Conservation (phyloP, 2,113 vertebrate species). For the Oryzias javanicus region DNA sequence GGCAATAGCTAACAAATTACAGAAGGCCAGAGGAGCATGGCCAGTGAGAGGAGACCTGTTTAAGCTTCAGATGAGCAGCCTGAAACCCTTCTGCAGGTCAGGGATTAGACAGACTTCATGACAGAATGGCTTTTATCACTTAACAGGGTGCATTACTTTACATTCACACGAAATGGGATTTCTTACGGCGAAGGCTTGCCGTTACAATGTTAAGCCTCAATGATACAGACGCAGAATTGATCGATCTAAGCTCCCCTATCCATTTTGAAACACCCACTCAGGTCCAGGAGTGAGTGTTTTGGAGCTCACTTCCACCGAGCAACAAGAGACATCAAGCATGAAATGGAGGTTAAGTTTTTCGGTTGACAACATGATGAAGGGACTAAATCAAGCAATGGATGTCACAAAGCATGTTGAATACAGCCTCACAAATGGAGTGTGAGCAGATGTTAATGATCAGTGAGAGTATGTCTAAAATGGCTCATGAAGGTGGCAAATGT, state of each 20-base stretch:
- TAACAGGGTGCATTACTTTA: not conserved
- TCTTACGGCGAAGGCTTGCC: too few species aligned
- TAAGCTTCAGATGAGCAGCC: conserved; percentile 8
- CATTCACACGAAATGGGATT: not conserved
- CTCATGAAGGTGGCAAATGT: conserved; percentile 40
- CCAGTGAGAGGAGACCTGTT: conserved; percentile 2
- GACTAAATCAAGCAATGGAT: conserved; percentile 44
- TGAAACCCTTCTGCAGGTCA: not conserved
- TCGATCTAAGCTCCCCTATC: too few species aligned
- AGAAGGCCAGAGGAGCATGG: conserved; percentile 17
- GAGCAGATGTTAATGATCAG: conserved; percentile 62
- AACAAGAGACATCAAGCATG: conserved; percentile 53
- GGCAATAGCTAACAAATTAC: conserved; percentile 31
- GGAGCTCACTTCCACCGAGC: conserved; percentile 54
- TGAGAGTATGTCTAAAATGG: conserved; percentile 36
- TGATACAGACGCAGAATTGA: too few species aligned
- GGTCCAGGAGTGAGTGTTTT: conserved; percentile 46
- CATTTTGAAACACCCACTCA: conserved; percentile 56
- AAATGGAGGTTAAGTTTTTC: conserved; percentile 57
- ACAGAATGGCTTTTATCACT: not conserved
- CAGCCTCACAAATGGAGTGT: conserved; percentile 38
- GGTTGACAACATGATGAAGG: conserved; percentile 51
- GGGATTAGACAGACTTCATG: not conserved
- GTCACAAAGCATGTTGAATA: conserved; percentile 28
- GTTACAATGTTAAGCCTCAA: too few species aligned